Base-by-base conservation (phyloP, 2,888 invertebrate species). In the Meandrusa payeni region DNA sequence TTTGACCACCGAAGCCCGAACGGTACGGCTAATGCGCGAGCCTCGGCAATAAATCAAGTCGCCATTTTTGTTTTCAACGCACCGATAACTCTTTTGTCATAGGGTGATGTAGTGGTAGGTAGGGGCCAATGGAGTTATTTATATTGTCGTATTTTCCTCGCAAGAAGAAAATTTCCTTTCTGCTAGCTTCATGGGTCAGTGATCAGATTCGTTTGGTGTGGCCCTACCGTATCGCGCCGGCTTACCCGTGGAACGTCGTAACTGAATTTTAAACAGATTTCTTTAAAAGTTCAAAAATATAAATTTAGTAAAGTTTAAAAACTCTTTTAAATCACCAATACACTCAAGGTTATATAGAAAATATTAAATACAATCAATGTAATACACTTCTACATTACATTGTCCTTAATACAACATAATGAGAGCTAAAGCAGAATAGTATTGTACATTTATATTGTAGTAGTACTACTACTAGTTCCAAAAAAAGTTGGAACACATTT, bases 1-100 rank as follows among this genome's bases (percentile, higher is more conserved):
- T 32, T 24, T 32, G 32, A 43, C 37, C 43, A 43, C 37, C 43
- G 9, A 50, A 51, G 47, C 41, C 39, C 57, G 57, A 69, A 76
- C 72, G 69, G 69, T 64, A 51, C 61, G 59, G 68, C 78, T 79
- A 81, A 79, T 78, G 69, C 74, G 62, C 63, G 60, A 52, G 50
- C 61, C 64, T 65, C 69, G 51, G 59, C 61, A 57, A 78, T 87
- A 87, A 86, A 87, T 87, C 85, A 83, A 68, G 59, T 72, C 70
- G 82, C 79, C 87, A 87, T 87, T 87, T 87, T 86, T 87, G 87
- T 87, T 87, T 85, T 87, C 87, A 86, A 85, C 87, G 87, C 85
- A 86, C 83, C 86, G 83, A 86, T 87, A 87, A 87, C 87, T 87
- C 87, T 87, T 87, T 87, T 87, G 86, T 87, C 87, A 86, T 85